Base-by-base conservation (phyloP, 2,888 invertebrate genomes). In the Entomobrya proxima region DNA sequence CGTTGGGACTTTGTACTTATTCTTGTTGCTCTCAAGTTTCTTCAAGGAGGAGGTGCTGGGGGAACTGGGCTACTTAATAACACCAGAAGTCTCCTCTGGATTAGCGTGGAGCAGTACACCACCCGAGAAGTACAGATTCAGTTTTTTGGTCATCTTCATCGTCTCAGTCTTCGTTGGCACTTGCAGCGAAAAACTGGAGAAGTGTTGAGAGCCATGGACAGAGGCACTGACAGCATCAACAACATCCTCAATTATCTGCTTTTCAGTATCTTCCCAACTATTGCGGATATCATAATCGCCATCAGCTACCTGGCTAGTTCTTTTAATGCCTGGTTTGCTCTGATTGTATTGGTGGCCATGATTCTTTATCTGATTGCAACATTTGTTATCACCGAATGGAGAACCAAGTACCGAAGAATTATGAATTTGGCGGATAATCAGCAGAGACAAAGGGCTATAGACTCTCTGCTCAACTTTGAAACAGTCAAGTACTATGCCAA, bases 401-500 rank as follows among this genome's bases (percentile, higher is more conserved):
- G 99, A 15, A 99, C 98, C 0, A 97, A 98, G 92, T 99, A 94
- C 92, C 96, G 98, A 90, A 93, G 98, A 40, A 94, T 95, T 5
- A 98, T 98, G 98, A 99, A 99, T 92, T 93, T 95, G 35, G 96
- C 97, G 0, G 98, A 99, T 91, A 99, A 99, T 92, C 96, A 95
- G 47, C 95, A 96, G 86, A 95, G 97, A 91, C 96, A 98, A 5
- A 94, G 96, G 86, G 98, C 98, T 79, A 98, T 99, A 0, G 99
- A 99, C 92, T 98, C 99, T 0, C 92, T 99, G 78, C 93, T 99
- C 15, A 99, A 99, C 93, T 99, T 98, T 92, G 99, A 99, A 93
- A 99, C 99, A 0, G 99, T 98, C 0, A 99, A 99, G 92, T 99
- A 99, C 92, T 99, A 98, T 91, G 97, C 97, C 5, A 98, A 98